Percentiles rank a stretch among this genome's conserved stretches.
Evolutionary conservation across 2,113 vertebrate species (phyloP).

Genomic region (Mastomys natalensis): DNA sequence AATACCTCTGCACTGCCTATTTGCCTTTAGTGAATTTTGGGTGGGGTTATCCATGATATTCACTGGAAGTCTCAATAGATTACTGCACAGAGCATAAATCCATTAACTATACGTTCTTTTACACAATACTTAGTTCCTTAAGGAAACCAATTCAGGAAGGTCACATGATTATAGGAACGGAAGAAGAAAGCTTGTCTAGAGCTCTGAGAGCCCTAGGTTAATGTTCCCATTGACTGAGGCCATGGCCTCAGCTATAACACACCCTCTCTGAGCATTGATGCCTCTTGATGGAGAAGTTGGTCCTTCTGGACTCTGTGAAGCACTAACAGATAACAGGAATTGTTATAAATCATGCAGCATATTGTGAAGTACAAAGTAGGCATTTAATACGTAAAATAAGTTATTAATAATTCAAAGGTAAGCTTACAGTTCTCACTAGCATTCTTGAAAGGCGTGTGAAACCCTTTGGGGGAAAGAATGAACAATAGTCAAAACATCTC

Average conservation of each 20-base stretch:
- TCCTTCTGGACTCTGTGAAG: neutral
- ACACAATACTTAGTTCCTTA: constrained; percentile 27
- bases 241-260: neutral
- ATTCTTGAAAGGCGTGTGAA: neutral
- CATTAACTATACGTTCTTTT: neutral
- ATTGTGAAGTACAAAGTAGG: neutral
- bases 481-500: neutral
- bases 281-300: neutral
- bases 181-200: neutral
- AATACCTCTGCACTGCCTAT: neutral
- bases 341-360: neutral
- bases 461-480: constrained; percentile 30
- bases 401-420: constrained; percentile 27
- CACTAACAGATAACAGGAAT: neutral
- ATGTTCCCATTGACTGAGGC: too few relatives aligned
- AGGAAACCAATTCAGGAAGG: neutral
- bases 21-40: constrained; percentile 26
- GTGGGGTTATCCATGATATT: neutral
- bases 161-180: neutral
- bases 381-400: neutral
- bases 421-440: neutral
- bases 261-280: neutral
- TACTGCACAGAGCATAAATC: constrained; percentile 18
- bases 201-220: neutral
- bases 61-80: neutral